Evolutionary conservation across 2,113 vertebrate species (phyloP).

Genomic region (Erinaceus europaeus): DNA sequence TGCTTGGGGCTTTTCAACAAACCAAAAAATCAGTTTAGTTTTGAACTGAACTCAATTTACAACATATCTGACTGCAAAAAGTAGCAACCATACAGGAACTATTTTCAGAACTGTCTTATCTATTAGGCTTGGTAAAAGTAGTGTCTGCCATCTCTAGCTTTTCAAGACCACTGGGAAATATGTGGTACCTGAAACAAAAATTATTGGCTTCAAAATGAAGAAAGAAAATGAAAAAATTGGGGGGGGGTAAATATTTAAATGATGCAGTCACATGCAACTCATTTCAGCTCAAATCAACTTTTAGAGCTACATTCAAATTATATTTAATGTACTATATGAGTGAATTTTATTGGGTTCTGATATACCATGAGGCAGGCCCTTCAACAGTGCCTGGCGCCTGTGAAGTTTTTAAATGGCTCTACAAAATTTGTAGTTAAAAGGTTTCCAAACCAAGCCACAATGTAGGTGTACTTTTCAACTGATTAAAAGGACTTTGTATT

Average conservation of each 20-base stretch:
- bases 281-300: slow-evolving; percentile 4
- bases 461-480: not conserved
- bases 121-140: not conserved
- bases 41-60: not conserved
- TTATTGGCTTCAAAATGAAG: not conserved
- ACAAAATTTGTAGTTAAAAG: slow-evolving; percentile 57
- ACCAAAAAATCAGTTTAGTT: not conserved
- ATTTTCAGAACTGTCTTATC: not conserved
- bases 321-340: not conserved
- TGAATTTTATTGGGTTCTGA: slow-evolving; percentile 22
- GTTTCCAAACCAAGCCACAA: not conserved
- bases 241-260: not conserved
- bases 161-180: not conserved
- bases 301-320: slow-evolving; percentile 8
- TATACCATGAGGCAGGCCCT: not conserved
- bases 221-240: not conserved
- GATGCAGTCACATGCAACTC: not conserved
- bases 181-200: not conserved
- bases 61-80: not conserved
- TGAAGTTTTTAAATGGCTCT: not conserved
- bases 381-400: not conserved
- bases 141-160: not conserved
- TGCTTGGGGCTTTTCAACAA: not conserved
- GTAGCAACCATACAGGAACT: not conserved
- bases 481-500: not conserved